Evolutionary conservation across 2,888 invertebrate species (phyloP), one percentile per base, ranked within the genome.

Genomic region (Pandemis cinnamomeana): DNA sequence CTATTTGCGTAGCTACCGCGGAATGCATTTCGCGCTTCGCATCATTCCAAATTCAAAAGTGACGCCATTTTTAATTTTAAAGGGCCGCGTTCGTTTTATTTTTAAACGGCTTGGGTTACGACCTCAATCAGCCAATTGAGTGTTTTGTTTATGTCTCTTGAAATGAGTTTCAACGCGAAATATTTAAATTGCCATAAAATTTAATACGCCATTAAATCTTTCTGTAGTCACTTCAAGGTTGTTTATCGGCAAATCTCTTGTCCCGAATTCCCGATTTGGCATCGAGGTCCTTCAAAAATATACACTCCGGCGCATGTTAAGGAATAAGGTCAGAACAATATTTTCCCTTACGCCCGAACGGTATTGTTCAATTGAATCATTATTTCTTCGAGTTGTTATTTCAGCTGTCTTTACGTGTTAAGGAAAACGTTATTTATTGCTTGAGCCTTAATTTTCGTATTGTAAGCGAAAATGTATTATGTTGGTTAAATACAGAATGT

Each of bases 1-100:
- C 76, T 79, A 78, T 78, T 79, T 79, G 72, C 48, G 77, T 71
- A 36, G 27, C 27, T 36, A 73, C 66, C 64, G 51, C 68, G 73
- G 63, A 63, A 75, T 61, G 67, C 41, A 66, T 76, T 75, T 68
- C 68, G 64, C 70, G 71, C 73, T 67, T 60, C 71, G 69, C 71
- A 73, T 76, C 69, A 70, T 75, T 73, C 75, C 77, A 71, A 75
- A 75, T 71, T 69, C 68, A 70, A 71, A 71, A 77, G 70, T 73
- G 71, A 71, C 75, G 68, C 72, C 41, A 71, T 68, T 55, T 64
- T 48, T 68, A 51, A 61, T 51, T 71, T 44, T 20, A 63, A 63
- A 71, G 62, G 63, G 44, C 11, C 55, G 44, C 58, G 58, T 27
- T 41, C 42, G 41, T 62, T 62, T 58, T 67, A 64, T 64, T 67